These are phyloP conservation scores for Spisula solida DNA, from an alignment of 2,888 invertebrate genomes.

Conservation along the genomic window DNA sequence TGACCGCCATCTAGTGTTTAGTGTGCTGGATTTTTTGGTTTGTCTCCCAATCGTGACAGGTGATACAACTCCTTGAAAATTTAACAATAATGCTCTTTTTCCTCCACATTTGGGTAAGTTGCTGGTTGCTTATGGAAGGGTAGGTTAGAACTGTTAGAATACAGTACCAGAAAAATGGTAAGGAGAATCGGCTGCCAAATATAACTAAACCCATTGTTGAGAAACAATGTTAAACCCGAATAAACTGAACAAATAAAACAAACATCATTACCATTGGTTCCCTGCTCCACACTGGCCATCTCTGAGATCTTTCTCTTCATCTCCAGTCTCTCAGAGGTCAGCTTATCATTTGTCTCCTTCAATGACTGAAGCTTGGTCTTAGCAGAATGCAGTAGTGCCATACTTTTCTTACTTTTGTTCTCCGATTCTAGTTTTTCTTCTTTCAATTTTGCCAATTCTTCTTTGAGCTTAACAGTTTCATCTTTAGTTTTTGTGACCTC, in stretches of 20 bases:
- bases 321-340: slow-evolving; percentile 88
- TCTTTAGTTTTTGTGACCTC: slow-evolving; percentile 75
- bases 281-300: slow-evolving; percentile 26
- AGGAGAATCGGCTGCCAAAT: too few species aligned
- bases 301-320: slow-evolving; percentile 90
- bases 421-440: slow-evolving; percentile 76
- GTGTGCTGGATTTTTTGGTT: too few species aligned
- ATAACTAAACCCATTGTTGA: too few species aligned
- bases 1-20: too few species aligned
- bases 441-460: slow-evolving; percentile 40
- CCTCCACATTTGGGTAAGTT: too few species aligned
- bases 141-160: too few species aligned
- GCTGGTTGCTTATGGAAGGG: too few species aligned
- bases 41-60: too few species aligned
- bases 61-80: too few species aligned
- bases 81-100: too few species aligned
- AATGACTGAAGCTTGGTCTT: slow-evolving; percentile 81
- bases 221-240: too few species aligned
- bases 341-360: slow-evolving; percentile 81
- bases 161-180: too few species aligned
- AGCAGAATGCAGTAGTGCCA: slow-evolving; percentile 77
- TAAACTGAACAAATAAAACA: not conserved
- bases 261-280: slow-evolving; percentile 54
- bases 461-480: slow-evolving; percentile 24
- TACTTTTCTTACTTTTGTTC: slow-evolving; percentile 79